These are phyloP conservation scores for Zelleria hepariella DNA, from an alignment of 2,888 invertebrate genomes.

Conservation along the genomic window DNA sequence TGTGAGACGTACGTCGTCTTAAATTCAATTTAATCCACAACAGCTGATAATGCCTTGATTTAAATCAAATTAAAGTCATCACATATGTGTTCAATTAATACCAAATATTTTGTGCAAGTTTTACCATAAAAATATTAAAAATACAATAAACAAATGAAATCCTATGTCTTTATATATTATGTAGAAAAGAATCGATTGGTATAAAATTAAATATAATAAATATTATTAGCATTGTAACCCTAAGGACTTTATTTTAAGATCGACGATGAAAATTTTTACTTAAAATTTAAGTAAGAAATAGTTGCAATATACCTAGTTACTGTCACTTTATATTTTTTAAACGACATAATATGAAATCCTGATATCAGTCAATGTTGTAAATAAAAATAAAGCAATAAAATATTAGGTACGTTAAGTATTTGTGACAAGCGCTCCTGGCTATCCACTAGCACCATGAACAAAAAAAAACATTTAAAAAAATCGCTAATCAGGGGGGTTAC, in stretches of 20 bases:
- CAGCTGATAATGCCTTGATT: background rate
- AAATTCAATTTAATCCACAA: background rate
- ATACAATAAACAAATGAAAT: conserved; percentile 19
- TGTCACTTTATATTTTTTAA: background rate
- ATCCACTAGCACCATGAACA: no score
- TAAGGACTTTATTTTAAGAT: background rate
- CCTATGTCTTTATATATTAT: conserved; percentile 24
- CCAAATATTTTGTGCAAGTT: conserved; percentile 55
- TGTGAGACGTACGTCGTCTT: no score
- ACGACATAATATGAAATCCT: background rate
- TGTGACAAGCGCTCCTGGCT: no score
- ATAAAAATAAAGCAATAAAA: conserved; percentile 19
- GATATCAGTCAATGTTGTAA: conserved; percentile 2
- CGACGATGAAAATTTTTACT: background rate
- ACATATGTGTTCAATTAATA: conserved; percentile 61
- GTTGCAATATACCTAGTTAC: background rate
- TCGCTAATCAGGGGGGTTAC: no score
- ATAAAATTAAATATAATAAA: conserved; percentile 17
- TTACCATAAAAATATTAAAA: conserved; percentile 26
- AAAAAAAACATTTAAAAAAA: background rate
- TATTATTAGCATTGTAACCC: background rate
- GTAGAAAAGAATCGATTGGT: conserved; percentile 22
- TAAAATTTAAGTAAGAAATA: background rate
- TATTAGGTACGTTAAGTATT: conserved; percentile 9
- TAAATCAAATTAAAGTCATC: conserved; percentile 27